Evolutionary conservation across 2,888 invertebrate species (phyloP), one percentile per base, ranked within the genome.

Genomic region (Thyatira batis): DNA sequence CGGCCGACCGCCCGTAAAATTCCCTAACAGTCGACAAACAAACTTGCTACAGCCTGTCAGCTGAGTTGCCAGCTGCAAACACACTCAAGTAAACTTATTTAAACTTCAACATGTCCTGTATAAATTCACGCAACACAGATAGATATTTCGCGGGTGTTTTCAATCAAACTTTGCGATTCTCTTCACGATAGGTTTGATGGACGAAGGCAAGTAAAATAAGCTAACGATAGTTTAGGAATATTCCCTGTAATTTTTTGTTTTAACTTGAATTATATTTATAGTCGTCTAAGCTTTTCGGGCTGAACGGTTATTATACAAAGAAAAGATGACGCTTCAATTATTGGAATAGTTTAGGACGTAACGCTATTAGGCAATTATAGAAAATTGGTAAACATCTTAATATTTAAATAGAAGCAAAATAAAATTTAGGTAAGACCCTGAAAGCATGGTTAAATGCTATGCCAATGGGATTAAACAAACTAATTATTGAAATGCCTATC

Each of bases 21-120:
- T 71, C 64, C 49, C 65, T 61, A 67, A 68, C 78, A 73, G 64
- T 63, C 55, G 57, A 58, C 64, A 65, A 76, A 77, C 75, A 72
- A 76, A 78, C 68, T 77, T 69, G 58, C 61, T 64, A 53, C 54
- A 53, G 58, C 55, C 63, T 66, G 70, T 63, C 67, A 69, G 60
- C 65, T 58, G 49, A 53, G 63, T 65, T 67, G 64, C 61, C 64
- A 61, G 56, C 56, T 58, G 58, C 64, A 71, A 65, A 65, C 46
- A 73, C 60, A 60, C 57, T 60, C 58, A 53, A 60, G 52, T 57
- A 63, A 72, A 69, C 63, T 72, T 72, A 61, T 63, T 67, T 73
- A 63, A 39, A 62, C 63, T 69, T 63, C 60, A 62, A 63, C 67
- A 63, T 65, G 62, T 57, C 60, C 63, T 61, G 63, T 60, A 51